Conservation (phyloP, 2,797 vertebrate genomes). For the Chelidonichthys spinosus region DNA sequence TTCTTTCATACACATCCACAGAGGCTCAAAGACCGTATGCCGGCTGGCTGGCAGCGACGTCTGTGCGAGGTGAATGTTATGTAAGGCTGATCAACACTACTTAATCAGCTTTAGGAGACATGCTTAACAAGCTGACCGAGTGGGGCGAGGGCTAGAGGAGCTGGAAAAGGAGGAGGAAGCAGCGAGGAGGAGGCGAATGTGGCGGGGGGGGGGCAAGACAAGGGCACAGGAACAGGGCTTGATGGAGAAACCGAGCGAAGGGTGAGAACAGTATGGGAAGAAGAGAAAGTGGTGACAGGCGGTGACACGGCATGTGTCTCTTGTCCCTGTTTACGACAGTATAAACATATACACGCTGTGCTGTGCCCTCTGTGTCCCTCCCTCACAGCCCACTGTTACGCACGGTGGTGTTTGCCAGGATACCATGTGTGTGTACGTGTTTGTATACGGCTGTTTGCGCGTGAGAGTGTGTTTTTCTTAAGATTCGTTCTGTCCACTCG, state of each 20-base stretch:
- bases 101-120: constrained; percentile 82
- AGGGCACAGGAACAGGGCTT: constrained; percentile 17
- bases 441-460: neutral
- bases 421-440: constrained; percentile 21
- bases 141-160: constrained; percentile 35
- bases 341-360: constrained; percentile 73
- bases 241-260: constrained; percentile 33
- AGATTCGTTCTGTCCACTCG: constrained; percentile 6
- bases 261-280: constrained; percentile 39
- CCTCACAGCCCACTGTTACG: constrained; percentile 63
- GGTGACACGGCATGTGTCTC: constrained; percentile 77
- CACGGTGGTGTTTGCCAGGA: constrained; percentile 52
- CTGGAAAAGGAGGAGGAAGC: constrained; percentile 26
- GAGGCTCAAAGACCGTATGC: constrained; percentile 46
- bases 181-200: constrained; percentile 4
- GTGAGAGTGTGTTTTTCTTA: constrained; percentile 7
- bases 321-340: constrained; percentile 79
- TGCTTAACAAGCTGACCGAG: constrained; percentile 80
- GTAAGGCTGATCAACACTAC: constrained; percentile 79
- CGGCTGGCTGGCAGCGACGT: constrained; percentile 58
- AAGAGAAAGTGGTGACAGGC: constrained; percentile 79
- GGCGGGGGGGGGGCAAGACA: neutral
- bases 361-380: constrained; percentile 72
- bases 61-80: constrained; percentile 75
- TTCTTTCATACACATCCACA: constrained; percentile 35